Base-by-base conservation (phyloP, 2,888 invertebrate genomes). In the Sympetrum striolatum region DNA sequence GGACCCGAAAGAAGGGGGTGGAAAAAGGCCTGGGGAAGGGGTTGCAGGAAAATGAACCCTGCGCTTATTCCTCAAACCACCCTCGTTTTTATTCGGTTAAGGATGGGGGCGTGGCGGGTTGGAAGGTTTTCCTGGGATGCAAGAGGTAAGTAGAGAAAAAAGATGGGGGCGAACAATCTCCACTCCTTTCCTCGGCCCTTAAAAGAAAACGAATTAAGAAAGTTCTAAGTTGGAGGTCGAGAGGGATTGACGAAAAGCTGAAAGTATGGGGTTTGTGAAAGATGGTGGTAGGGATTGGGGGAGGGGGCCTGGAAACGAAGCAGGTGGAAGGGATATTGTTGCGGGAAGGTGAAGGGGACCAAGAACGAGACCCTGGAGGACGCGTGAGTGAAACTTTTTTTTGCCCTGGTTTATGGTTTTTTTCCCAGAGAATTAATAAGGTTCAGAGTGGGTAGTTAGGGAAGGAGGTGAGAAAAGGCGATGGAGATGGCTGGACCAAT, bases 191-290 rank as follows among this genome's bases (percentile, higher is more conserved):
- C 58, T 53, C 60, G 86, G 37, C 22, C 86, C 86, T 86, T 60
- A 60, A 86, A 86, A 86, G 86, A 86, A 86, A 86, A 86, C 86
- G 86, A 86, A 86, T 86, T 86, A 86, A 86, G 86, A 86, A 86
- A 86, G 58, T 86, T 86, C 86, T 86, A 64, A 58, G 60, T 86
- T 60, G 60, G 82, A 82, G 82, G 82, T 35, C 82, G 58, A 58
- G 58, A 60, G 86, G 86, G 86, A 86, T 86, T 86, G 60, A 37
- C 58, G 86, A 73, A 73, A 73, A 12, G 31, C 14, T 31, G 73
- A 31, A 73, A 31, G 60, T 18, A n/a, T 22, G 12, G 22, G 64
- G 25, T 1, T 25, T 64, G 22, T 64, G 64, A 64, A n/a, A 25
- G 64, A 64, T 64, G 64, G 64, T n/a, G 25, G 64, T 64, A 22